A percentile compares a stretch with the other conserved stretches of the same genome.
These are phyloP conservation scores for Bombus ignitus DNA, from an alignment of 1,140 invertebrate genomes.

Conservation along the genomic window DNA sequence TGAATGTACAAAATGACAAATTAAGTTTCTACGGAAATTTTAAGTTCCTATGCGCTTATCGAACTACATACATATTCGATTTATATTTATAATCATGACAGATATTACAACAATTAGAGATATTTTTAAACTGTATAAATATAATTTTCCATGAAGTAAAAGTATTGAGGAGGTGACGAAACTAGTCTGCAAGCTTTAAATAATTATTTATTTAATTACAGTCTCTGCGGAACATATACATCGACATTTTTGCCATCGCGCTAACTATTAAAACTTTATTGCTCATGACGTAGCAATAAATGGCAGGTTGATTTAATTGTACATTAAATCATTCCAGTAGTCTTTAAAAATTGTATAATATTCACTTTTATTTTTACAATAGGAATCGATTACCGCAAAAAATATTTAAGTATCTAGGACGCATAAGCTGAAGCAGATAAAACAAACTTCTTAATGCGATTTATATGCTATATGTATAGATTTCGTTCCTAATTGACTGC, in stretches of 20 bases:
- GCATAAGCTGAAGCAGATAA: too few relatives aligned
- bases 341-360: conserved; percentile 9
- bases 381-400: too few relatives aligned
- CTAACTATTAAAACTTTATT: conserved; percentile 37
- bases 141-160: background rate
- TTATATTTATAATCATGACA: background rate
- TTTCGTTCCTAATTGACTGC: conserved; percentile 18
- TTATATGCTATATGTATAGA: background rate
- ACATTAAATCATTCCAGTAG: conserved; percentile 36
- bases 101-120: background rate
- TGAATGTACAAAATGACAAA: background rate
- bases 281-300: conserved; percentile 47
- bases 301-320: conserved; percentile 24
- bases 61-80: background rate
- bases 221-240: background rate
- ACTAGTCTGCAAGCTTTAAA: conserved; percentile 43
- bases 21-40: background rate
- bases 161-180: background rate
- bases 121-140: background rate
- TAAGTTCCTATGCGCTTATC: conserved; percentile 30
- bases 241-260: conserved; percentile 13
- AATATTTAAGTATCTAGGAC: background rate
- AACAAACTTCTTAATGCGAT: background rate
- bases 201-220: conserved; percentile 11
- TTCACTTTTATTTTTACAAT: background rate